Base-by-base conservation (phyloP, 2,888 invertebrate genomes). In the Pseudanteris insignis region DNA sequence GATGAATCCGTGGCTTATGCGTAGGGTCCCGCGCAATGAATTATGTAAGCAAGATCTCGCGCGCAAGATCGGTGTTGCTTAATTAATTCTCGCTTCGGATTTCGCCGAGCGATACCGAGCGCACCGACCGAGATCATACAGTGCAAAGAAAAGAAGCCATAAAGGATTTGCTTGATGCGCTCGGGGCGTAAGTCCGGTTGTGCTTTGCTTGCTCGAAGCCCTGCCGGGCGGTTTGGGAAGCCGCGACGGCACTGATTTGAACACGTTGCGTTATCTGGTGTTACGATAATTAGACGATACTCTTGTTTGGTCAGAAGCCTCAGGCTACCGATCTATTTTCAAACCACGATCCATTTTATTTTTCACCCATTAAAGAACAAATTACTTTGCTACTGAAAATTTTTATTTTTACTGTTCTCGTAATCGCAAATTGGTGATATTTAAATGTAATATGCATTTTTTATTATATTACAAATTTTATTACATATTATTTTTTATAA, bases 1-100 rank as follows among this genome's bases (percentile, higher is more conserved):
- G n/a, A n/a, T n/a, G n/a, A n/a, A n/a, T n/a, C n/a, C n/a, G n/a
- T n/a, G n/a, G 4, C 7, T 21, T 70, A 69, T 71, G 68, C 66
- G 66, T 69, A 71, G 67, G 65, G 60, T 10, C 41, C 51, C 61
- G 65, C 59, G 68, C 66, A 68, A 71, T 74, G 73, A 73, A 74
- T 74, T 74, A 74, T 74, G 70, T 72, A 73, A 74, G 67, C 63
- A 58, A 58, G 53, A 55, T 33, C 44, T 21, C 36, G 47, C 33
- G 28, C 32, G 32, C 37, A 37, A 28, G 54, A 53, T 54, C 44
- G 40, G 32, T 12, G 46, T 51, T 57, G 38, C 57, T 51, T 64
- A 64, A 67, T 67, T 67, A 65, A 65, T 61, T 61, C 63, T 48
- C 64, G 51, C 58, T 38, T 50, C 53, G 46, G 53, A 30, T 44